These are phyloP conservation scores for Manacus vitellinus DNA, from an alignment of 2,113 vertebrate species.

Conservation along the genomic window DNA sequence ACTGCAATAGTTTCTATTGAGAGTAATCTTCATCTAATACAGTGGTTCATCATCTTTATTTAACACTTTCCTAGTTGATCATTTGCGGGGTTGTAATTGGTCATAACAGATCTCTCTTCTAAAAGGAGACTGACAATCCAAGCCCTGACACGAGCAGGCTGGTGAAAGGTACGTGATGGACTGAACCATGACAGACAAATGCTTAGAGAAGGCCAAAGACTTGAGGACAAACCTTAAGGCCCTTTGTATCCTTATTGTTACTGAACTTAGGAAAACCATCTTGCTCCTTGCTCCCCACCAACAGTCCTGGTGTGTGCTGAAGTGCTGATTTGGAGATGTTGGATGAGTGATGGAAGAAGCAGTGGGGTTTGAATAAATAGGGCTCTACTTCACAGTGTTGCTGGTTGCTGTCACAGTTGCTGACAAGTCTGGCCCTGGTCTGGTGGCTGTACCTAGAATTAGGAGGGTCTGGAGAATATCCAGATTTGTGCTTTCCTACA, in stretches of 20 bases:
- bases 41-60: neutral
- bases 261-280: neutral
- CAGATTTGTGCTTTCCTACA: neutral
- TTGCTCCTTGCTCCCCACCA: neutral
- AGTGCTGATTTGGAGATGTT: neutral
- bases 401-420: neutral
- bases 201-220: neutral
- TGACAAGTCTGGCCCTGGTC: neutral
- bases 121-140: neutral
- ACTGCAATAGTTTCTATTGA: neutral
- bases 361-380: neutral
- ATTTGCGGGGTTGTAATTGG: neutral
- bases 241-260: neutral
- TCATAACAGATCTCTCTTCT: neutral
- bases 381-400: neutral
- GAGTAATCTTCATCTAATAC: neutral
- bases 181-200: neutral
- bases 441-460: neutral
- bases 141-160: neutral
- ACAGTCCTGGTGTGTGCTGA: too few relatives aligned
- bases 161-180: neutral
- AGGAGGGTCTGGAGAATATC: neutral
- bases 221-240: neutral
- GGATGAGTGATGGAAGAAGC: neutral
- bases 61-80: neutral